These are phyloP conservation scores for Hyles euphorbiae DNA, from an alignment of 1,140 invertebrate species.

Conservation along the genomic window DNA sequence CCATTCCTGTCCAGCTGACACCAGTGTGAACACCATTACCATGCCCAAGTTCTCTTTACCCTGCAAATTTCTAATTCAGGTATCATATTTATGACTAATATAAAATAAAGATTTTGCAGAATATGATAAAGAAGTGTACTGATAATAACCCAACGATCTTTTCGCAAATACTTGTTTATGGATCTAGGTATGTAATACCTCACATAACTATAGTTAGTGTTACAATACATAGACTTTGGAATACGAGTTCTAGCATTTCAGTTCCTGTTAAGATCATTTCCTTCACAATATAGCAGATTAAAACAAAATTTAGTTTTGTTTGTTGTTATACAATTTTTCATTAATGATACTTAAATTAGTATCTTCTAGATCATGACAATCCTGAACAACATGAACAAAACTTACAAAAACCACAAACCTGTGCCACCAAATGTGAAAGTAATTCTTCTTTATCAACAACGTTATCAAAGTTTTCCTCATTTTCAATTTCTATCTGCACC, in stretches of 20 bases:
- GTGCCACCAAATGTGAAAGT: constrained; percentile 80
- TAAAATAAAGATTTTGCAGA: not conserved
- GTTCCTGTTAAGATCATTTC: no score
- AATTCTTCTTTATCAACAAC: constrained; percentile 80
- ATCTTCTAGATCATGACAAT: no score
- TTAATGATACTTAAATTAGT: no score
- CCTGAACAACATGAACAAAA: not conserved
- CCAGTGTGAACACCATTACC: constrained; percentile 98
- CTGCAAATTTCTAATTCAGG: constrained; percentile 55
- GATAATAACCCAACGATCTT: not conserved
- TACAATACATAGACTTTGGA: no score
- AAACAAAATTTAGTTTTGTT: no score
- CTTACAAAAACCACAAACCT: constrained; percentile 74
- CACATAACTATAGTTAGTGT: not conserved
- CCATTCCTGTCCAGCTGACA: constrained; percentile 95
- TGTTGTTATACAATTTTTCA: no score
- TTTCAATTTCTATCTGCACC: constrained; percentile 87
- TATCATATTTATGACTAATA: constrained; percentile 9
- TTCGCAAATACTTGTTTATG: not conserved
- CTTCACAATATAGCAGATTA: no score
- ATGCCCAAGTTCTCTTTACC: constrained; percentile 94
- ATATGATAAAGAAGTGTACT: not conserved
- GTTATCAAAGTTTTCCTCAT: constrained; percentile 87
- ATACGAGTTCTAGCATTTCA: no score
- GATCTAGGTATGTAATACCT: not conserved